A percentile compares a stretch with the other conserved stretches of the same genome.
phyloP scores from a whole-genome alignment of 2,888 invertebrate species.

The Pilophorus perplexus region DNA sequence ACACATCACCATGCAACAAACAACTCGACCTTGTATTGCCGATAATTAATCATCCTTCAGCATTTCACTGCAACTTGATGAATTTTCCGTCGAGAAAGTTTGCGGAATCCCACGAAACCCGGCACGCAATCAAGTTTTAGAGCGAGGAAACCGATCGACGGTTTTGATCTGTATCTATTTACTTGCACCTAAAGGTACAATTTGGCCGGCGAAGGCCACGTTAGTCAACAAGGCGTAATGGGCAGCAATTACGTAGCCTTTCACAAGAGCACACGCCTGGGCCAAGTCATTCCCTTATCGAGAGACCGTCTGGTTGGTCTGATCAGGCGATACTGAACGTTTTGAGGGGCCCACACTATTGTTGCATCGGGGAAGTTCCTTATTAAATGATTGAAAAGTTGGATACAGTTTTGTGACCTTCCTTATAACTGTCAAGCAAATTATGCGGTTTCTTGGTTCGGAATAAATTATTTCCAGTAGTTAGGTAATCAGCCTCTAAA shows the following conservation, averaged over 20 bases:
- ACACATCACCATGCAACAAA: too few species aligned
- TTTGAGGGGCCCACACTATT: not conserved
- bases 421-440: not conserved
- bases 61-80: too few species aligned
- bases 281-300: constrained; percentile 26
- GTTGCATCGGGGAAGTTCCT: not conserved
- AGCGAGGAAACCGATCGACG: too few species aligned
- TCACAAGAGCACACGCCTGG: constrained; percentile 30
- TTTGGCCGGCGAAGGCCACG: constrained; percentile 5
- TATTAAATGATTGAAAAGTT: too few species aligned
- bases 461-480: not conserved
- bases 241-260: constrained; percentile 21
- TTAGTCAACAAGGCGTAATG: constrained; percentile 25
- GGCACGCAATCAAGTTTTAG: too few species aligned
- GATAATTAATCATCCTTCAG: too few species aligned
- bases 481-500: too few species aligned
- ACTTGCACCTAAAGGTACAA: constrained; percentile 14
- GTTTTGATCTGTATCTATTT: constrained; percentile 17
- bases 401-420: not conserved
- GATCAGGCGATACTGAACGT: not conserved
- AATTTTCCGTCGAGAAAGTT: too few species aligned
- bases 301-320: not conserved
- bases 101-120: too few species aligned
- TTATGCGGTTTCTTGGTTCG: not conserved
- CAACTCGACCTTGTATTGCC: too few species aligned